phyloP scores from a whole-genome alignment of 2,888 invertebrate species.

The Diaperis boleti region DNA sequence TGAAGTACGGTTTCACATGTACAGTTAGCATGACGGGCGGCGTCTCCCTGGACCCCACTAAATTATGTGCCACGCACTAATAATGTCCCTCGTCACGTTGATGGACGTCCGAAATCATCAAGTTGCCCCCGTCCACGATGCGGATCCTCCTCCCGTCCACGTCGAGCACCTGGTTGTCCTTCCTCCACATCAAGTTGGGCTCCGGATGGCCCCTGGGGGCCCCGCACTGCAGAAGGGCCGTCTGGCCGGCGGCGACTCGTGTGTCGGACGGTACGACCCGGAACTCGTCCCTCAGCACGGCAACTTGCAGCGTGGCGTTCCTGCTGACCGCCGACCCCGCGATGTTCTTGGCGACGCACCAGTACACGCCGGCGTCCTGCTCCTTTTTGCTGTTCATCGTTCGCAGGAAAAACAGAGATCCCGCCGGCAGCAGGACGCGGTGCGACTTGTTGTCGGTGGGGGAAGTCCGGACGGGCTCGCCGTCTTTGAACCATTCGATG shows the following conservation, averaged over 20 bases:
- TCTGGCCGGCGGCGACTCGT: slow-evolving; percentile 92
- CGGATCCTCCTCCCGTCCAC: slow-evolving; percentile 67
- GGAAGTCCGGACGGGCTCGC: slow-evolving; percentile 81
- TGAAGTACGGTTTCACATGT: slow-evolving; percentile 89
- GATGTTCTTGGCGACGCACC: slow-evolving; percentile 95
- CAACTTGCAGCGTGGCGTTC: slow-evolving; percentile 90
- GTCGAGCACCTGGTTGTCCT: slow-evolving; percentile 71
- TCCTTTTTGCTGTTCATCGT: slow-evolving; percentile 96
- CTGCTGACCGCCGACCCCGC: slow-evolving; percentile 90
- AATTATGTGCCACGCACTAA: slow-evolving; percentile 91
- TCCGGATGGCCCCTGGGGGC: slow-evolving; percentile 98
- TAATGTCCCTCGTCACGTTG: slow-evolving; percentile 93
- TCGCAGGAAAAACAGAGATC: slow-evolving; percentile 93
- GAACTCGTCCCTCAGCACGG: slow-evolving; percentile 97
- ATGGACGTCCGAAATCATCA: slow-evolving; percentile 90
- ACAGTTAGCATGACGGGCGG: slow-evolving; percentile 86
- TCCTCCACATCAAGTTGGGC: slow-evolving; percentile 93
- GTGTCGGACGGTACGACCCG: slow-evolving; percentile 90
- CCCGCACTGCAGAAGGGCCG: slow-evolving; percentile 90
- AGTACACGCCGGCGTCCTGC: slow-evolving; percentile 94
- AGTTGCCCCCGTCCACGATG: slow-evolving; percentile 89
- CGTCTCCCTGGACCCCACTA: slow-evolving; percentile 89
- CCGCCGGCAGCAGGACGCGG: slow-evolving; percentile 89
- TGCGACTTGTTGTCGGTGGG: slow-evolving; percentile 86
- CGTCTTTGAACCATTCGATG: slow-evolving; percentile 96